Base-by-base conservation (phyloP, 2,797 vertebrate genomes). In the Gila robusta region DNA sequence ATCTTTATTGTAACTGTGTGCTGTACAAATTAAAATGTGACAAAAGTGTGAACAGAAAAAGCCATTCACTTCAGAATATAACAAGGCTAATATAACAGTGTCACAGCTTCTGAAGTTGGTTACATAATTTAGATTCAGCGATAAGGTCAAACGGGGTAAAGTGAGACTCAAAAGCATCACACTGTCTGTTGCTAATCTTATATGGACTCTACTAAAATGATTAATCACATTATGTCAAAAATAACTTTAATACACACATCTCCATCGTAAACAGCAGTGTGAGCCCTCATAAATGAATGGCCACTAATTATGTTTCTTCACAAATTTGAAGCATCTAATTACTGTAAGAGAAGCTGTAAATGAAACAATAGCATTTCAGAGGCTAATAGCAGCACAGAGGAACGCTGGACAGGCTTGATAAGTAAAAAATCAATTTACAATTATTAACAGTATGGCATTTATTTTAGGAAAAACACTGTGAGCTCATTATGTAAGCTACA, bases 381-480 rank as follows among this genome's bases (percentile, higher is more conserved):
- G 87, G 23, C 59, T 85, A 87, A 90, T 89, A 89, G 82, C 66
- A 59, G 83, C 47, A 83, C n/a, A 81, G 74, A 52, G 83, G 83
- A 83, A 88, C 59, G 69, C 89, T 91, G 91, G 74, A 87, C 88
- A 86, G 88, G 86, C 89, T 88, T 90, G 91, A 91, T 91, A 90
- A 92, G 90, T 89, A 87, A 87, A 91, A 91, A 90, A 90, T 90
- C 87, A 87, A 83, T 91, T 87, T 90, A 88, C 85, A 85, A 90
- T 91, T 91, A 90, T 90, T 91, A 90, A 90, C 79, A 83, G 78
- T 73, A 86, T 78, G 72, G 66, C 76, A 87, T 87, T 90, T 84
- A 82, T 84, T 90, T 83, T 82, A 71, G 74, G 74, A 76, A 35
- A 84, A 82, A 86, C 32, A 78, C 32, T 5, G 67, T 32, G 32